phyloP scores from a whole-genome alignment of 2,888 invertebrate species.

The Tyria jacobaeae region DNA sequence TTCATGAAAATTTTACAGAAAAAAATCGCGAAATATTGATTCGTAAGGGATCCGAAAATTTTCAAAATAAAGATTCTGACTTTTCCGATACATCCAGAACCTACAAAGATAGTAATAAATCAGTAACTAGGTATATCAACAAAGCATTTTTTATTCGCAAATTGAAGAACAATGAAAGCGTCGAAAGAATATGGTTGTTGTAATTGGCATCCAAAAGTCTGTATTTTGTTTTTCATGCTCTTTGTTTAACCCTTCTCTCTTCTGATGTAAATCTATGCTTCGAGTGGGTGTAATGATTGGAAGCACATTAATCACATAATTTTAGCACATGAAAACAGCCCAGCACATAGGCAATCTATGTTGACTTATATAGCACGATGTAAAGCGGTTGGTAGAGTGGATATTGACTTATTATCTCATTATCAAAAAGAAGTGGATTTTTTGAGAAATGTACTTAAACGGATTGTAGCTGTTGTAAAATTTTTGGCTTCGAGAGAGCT shows the following conservation, averaged over 20 bases:
- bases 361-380: slow-evolving; percentile 33
- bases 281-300: slow-evolving; percentile 36
- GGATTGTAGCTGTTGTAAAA: slow-evolving; percentile 8
- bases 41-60: slow-evolving; percentile 35
- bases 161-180: slow-evolving; percentile 37
- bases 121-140: slow-evolving; percentile 32
- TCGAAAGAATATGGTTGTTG: too few species aligned
- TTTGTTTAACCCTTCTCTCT: too few species aligned
- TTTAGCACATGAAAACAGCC: slow-evolving; percentile 31
- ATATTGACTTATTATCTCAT: slow-evolving; percentile 17
- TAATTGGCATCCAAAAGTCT: slow-evolving; percentile 8
- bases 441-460: background rate
- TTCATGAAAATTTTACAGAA: slow-evolving; percentile 3
- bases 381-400: slow-evolving; percentile 30
- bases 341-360: slow-evolving; percentile 36
- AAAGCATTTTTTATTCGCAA: slow-evolving; percentile 35
- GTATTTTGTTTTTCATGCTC: too few species aligned
- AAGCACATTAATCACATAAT: slow-evolving; percentile 29
- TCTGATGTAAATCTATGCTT: slow-evolving; percentile 30
- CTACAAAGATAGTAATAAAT: slow-evolving; percentile 31
- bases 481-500: slow-evolving; percentile 5
- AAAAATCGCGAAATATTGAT: slow-evolving; percentile 28
- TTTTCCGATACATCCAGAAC: slow-evolving; percentile 32
- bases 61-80: slow-evolving; percentile 38
- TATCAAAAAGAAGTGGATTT: slow-evolving; percentile 24